These are phyloP conservation scores for Apotomis turbidana DNA, from an alignment of 2,888 invertebrate species.

Conservation along the genomic window DNA sequence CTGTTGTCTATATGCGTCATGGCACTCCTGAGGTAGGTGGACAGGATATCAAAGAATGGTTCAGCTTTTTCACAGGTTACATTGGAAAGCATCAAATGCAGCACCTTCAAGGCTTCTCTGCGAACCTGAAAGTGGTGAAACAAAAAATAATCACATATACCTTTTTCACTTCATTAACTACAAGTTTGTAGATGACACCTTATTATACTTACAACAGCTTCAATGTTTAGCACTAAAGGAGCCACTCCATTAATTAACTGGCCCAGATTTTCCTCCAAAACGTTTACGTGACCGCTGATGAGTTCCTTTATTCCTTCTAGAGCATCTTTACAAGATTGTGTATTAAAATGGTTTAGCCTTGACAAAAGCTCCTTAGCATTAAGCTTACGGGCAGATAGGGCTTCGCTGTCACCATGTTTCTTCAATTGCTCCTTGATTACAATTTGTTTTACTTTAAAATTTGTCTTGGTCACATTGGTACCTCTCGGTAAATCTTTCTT, in stretches of 20 bases:
- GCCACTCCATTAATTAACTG: conserved; percentile 87
- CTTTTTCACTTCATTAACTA: neutral
- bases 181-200: neutral
- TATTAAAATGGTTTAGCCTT: conserved; percentile 90
- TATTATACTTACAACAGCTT: conserved; percentile 78
- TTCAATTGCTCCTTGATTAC: conserved; percentile 90
- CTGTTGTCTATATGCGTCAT: conserved; percentile 94
- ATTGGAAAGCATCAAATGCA: conserved; percentile 77
- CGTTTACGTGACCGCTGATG: conserved; percentile 61
- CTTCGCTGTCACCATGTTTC: conserved; percentile 79
- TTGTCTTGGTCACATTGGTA: conserved; percentile 93
- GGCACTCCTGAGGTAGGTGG: conserved; percentile 92
- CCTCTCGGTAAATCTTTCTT: conserved; percentile 92
- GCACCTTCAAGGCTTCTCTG: conserved; percentile 82
- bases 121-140: conserved; percentile 72
- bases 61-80: conserved; percentile 77
- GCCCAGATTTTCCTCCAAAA: conserved; percentile 84
- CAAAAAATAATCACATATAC: neutral
- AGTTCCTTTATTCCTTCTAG: conserved; percentile 85
- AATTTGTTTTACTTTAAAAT: conserved; percentile 95
- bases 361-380: conserved; percentile 88
- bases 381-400: conserved; percentile 87
- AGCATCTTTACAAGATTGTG: conserved; percentile 86
- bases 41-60: conserved; percentile 90
- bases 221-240: conserved; percentile 88